These are phyloP conservation scores for Myotis pilosus DNA, from an alignment of 2,797 vertebrate genomes.

Conservation along the genomic window DNA sequence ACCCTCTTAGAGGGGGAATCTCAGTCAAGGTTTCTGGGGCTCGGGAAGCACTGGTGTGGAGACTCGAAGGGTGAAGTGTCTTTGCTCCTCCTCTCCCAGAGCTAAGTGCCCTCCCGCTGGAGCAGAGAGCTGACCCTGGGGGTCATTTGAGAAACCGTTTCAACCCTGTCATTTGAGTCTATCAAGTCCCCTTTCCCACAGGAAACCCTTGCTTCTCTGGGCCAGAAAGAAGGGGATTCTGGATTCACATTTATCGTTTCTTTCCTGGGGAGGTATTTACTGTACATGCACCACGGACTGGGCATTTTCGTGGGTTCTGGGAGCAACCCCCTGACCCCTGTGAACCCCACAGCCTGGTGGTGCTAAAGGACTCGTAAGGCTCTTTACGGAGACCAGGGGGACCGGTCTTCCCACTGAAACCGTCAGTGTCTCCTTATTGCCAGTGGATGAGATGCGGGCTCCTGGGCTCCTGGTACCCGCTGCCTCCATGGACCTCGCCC, in stretches of 20 bases:
- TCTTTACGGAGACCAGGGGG: not conserved
- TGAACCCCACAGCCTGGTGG: not conserved
- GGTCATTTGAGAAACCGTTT: not conserved
- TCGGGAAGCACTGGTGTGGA: not conserved
- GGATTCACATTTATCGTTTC: not conserved
- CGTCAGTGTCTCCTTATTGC: not conserved
- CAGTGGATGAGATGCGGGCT: not conserved
- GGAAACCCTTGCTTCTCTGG: not conserved
- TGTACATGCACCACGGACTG: fast-evolving
- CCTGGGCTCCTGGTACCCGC: not conserved
- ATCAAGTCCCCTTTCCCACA: not conserved
- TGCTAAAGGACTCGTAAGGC: not conserved
- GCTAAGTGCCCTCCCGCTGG: not conserved
- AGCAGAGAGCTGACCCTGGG: not conserved
- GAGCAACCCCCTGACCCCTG: not conserved
- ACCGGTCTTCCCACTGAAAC: too few species aligned
- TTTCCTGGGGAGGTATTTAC: not conserved
- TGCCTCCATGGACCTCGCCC: not conserved
- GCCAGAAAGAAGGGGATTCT: not conserved
- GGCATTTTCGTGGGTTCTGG: not conserved
- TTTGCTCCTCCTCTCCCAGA: not conserved
- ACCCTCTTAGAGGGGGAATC: not conserved
- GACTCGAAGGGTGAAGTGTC: not conserved
- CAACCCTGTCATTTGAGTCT: not conserved
- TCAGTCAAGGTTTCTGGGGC: not conserved